Percentiles rank a stretch among this genome's conserved stretches.
Evolutionary conservation across 1,140 invertebrate species (phyloP).

Genomic region (Brachionus rotundiformis): DNA sequence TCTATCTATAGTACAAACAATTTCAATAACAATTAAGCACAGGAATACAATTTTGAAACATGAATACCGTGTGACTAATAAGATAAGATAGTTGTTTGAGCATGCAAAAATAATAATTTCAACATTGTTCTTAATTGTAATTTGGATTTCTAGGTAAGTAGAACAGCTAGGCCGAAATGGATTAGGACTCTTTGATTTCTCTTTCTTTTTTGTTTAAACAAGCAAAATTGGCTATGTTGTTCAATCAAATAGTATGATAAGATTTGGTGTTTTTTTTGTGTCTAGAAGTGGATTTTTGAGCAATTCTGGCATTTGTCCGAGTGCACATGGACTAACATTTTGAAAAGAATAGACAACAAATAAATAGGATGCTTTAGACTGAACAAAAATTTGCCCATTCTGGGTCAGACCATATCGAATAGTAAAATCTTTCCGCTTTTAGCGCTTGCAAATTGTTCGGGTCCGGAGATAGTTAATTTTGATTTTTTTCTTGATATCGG

Average conservation of each 20-base stretch:
- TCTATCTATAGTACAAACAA: conserved; percentile 32
- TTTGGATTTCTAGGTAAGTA: conserved; percentile 38
- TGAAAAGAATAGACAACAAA: neutral
- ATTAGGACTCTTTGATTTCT: conserved; percentile 23
- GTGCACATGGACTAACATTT: neutral
- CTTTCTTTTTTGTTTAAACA: conserved; percentile 27
- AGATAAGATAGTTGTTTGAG: conserved; percentile 25
- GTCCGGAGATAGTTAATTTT: conserved; percentile 20
- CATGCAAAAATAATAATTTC: conserved; percentile 38
- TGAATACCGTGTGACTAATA: conserved; percentile 36
- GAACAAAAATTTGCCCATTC: no score
- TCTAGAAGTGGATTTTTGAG: conserved; percentile 17
- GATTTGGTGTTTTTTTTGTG: conserved; percentile 30
- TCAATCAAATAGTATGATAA: conserved; percentile 5
- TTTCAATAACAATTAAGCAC: conserved; percentile 50
- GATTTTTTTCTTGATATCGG: conserved; percentile 25
- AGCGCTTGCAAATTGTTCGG: neutral
- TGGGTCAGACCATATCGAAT: neutral
- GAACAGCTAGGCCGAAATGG: conserved; percentile 27
- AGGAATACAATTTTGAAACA: conserved; percentile 32
- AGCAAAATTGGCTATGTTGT: conserved; percentile 38
- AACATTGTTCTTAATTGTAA: conserved; percentile 33
- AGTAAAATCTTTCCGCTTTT: neutral
- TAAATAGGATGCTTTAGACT: neutral
- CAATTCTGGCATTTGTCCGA: neutral